A percentile compares a stretch with the other conserved stretches of the same genome.
Conservation (phyloP, 2,888 invertebrate species). For the Copidosoma aretas region DNA sequence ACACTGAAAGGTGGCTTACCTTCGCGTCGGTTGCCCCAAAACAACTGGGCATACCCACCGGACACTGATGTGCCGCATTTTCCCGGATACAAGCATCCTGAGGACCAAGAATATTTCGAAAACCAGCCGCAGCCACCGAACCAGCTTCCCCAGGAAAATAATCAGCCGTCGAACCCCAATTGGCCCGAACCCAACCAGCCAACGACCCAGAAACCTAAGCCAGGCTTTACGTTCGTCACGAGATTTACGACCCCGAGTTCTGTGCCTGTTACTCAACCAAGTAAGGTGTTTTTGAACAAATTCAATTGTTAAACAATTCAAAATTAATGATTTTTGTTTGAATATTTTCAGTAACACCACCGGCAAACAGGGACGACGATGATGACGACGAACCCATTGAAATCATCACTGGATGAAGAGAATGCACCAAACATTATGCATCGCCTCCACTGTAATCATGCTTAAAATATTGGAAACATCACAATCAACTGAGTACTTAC, state of each 20-base stretch:
- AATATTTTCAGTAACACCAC: not conserved
- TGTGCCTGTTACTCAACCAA: not conserved
- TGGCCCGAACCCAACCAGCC: not conserved
- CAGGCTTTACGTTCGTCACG: not conserved
- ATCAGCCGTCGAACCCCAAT: not conserved
- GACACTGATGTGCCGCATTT: not conserved
- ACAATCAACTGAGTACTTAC: not conserved
- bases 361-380: not conserved
- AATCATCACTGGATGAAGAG: slow-evolving; percentile 4
- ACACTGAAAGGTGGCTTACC: too few relatives aligned
- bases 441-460: not conserved
- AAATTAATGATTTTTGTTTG: not conserved
- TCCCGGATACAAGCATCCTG: not conserved
- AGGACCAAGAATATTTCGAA: too few relatives aligned
- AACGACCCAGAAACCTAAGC: not conserved
- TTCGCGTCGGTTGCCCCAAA: too few relatives aligned
- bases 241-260: too few relatives aligned
- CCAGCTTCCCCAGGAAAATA: not conserved
- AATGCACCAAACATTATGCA: not conserved
- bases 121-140: not conserved
- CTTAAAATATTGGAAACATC: not conserved
- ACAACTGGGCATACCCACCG: too few relatives aligned
- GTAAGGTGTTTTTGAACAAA: too few relatives aligned
- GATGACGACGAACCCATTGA: not conserved
- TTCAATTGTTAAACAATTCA: not conserved